phyloP scores from a whole-genome alignment of 2,888 invertebrate genomes.

The Nowickia ferox region DNA sequence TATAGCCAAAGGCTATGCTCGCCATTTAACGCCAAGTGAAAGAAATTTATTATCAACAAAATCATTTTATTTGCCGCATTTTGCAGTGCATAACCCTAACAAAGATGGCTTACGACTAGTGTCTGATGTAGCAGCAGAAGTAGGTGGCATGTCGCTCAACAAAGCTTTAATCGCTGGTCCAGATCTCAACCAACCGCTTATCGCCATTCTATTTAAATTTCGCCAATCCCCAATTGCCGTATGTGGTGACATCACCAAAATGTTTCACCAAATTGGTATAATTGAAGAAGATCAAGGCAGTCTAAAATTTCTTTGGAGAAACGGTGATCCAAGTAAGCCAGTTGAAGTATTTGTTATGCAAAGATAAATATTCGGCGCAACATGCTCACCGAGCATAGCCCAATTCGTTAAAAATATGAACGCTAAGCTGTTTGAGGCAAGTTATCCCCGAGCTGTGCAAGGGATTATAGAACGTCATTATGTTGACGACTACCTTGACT shows the following conservation, averaged over 20 bases:
- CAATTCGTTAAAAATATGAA: conserved; percentile 75
- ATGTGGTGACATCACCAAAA: too few relatives aligned
- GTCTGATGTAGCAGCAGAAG: background rate
- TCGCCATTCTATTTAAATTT: background rate
- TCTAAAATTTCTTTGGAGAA: conserved; percentile 59
- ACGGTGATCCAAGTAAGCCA: conserved; percentile 7
- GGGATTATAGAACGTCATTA: background rate
- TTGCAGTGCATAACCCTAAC: too few relatives aligned
- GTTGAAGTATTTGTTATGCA: conserved; percentile 52
- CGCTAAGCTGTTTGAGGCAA: conserved; percentile 63
- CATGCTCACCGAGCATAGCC: conserved; percentile 62
- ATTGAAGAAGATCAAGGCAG: conserved; percentile 50
- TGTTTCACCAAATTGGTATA: conserved; percentile 59
- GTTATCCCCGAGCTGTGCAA: background rate
- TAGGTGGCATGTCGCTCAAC: conserved; percentile 2
- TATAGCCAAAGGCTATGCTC: background rate
- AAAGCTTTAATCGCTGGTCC: conserved; percentile 3
- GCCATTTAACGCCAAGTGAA: background rate
- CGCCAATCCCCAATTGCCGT: too few relatives aligned
- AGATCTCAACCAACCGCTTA: background rate
- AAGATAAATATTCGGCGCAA: conserved; percentile 62
- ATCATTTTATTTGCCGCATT: too few relatives aligned
- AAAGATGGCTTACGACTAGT: too few relatives aligned
- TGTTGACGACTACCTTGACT: too few relatives aligned
- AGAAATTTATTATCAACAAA: too few relatives aligned